Conservation (phyloP, 2,888 invertebrate genomes). For the Pheosia gnoma region DNA sequence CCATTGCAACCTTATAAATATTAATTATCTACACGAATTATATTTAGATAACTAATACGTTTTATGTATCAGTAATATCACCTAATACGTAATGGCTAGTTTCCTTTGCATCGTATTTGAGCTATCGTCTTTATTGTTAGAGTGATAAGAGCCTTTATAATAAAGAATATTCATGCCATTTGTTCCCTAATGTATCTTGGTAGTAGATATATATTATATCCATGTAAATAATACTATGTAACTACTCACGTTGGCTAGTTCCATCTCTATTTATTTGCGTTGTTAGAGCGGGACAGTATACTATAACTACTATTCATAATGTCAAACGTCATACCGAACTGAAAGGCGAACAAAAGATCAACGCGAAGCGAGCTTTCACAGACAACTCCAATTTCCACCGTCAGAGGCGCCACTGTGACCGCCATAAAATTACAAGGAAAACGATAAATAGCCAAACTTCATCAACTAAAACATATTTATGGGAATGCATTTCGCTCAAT, state of each 20-base stretch:
- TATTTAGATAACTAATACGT: no score
- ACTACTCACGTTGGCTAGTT: constrained; percentile 20
- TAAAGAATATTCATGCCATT: no score
- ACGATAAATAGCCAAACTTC: constrained; percentile 32
- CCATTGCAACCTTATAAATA: no score
- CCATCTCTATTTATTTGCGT: constrained; percentile 36
- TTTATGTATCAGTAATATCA: no score
- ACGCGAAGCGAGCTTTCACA: constrained; percentile 39
- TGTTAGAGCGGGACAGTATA: constrained; percentile 29
- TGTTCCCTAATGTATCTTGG: no score
- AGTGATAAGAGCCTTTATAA: no score
- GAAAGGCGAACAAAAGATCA: constrained; percentile 40
- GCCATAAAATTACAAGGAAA: constrained; percentile 24
- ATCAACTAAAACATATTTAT: constrained; percentile 35
- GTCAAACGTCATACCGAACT: constrained; percentile 44
- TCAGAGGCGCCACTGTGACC: constrained; percentile 39
- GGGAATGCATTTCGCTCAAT: constrained; percentile 28
- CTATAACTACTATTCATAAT: constrained; percentile 38
- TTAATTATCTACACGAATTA: no score
- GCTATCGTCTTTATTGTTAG: no score
- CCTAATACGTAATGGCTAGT: no score
- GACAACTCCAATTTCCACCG: constrained; percentile 46
- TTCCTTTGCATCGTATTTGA: no score
- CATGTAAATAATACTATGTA: constrained; percentile 13
- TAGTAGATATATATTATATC: constrained; percentile 13